A percentile compares a stretch with the other conserved stretches of the same genome.
Evolutionary conservation across 1,140 invertebrate species (phyloP).

Genomic region (Monochamus saltuarius): DNA sequence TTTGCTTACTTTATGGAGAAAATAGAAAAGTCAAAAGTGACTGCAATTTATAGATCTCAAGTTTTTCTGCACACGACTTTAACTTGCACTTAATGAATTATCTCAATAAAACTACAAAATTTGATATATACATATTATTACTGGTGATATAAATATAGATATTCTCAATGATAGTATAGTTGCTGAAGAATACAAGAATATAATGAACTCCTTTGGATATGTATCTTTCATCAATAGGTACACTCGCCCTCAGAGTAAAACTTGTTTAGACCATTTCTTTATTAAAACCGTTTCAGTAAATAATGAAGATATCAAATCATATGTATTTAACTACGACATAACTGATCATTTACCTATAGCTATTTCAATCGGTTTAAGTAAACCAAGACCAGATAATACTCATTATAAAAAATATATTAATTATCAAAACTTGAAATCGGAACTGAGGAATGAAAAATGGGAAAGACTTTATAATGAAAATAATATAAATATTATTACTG

Average conservation of each 20-base stretch:
- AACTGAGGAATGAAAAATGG: too few species aligned
- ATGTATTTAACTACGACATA: too few species aligned
- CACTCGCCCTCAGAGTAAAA: too few species aligned
- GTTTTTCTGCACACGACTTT: background rate
- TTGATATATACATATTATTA: background rate
- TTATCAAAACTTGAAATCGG: too few species aligned
- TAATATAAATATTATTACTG: too few species aligned
- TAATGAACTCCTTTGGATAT: background rate
- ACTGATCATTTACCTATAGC: too few species aligned
- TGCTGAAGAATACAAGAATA: background rate
- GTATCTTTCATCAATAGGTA: background rate
- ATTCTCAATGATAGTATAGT: background rate
- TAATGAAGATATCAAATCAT: too few species aligned
- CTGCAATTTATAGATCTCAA: constrained; percentile 2
- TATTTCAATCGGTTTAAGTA: too few species aligned
- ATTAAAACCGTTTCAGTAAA: background rate
- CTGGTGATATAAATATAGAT: constrained; percentile 11
- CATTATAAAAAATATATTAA: too few species aligned
- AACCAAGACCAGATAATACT: too few species aligned
- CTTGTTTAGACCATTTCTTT: background rate
- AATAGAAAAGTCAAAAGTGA: background rate
- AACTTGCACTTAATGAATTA: background rate
- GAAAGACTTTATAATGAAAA: too few species aligned
- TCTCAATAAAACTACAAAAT: constrained; percentile 5
- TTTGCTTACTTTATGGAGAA: too few species aligned